Evolutionary conservation across 2,113 vertebrate genomes (phyloP).

Genomic region (Argyrosomus japonicus): DNA sequence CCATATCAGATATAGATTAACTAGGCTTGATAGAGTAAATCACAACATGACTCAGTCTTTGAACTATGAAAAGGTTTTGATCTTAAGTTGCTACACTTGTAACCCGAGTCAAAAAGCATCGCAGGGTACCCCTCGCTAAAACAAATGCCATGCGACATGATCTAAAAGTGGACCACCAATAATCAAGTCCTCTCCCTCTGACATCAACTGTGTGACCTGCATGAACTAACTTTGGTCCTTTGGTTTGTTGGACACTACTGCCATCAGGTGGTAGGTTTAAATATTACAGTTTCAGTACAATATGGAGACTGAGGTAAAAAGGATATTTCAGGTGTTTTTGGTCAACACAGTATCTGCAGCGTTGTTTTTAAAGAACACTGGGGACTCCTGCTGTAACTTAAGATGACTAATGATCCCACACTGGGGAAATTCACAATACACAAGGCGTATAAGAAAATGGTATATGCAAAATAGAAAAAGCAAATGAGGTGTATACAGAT

Average conservation of each 20-base stretch:
- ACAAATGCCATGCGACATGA: slow-evolving; percentile 55
- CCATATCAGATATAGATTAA: slow-evolving; percentile 32
- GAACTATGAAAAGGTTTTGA: slow-evolving; percentile 5
- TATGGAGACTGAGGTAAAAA: background rate
- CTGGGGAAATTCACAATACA: no score
- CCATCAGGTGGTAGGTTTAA: slow-evolving; percentile 53
- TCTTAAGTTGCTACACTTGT: background rate
- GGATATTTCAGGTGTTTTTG: background rate
- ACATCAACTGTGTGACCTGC: slow-evolving; percentile 31
- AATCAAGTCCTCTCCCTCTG: slow-evolving; percentile 69
- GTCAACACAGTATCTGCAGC: background rate
- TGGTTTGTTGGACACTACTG: slow-evolving; percentile 17
- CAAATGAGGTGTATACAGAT: no score
- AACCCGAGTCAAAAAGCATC: background rate
- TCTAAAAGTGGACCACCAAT: slow-evolving; percentile 71
- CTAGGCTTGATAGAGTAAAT: background rate
- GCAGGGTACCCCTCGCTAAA: slow-evolving; percentile 26
- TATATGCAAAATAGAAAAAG: no score
- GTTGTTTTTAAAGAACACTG: no score
- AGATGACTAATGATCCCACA: no score
- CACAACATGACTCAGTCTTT: slow-evolving; percentile 1
- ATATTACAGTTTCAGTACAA: background rate
- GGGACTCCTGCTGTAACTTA: background rate
- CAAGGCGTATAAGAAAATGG: no score
- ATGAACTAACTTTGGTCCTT: accelerated